Base-by-base conservation (phyloP, 2,113 vertebrate genomes). In the Phoxinus phoxinus region DNA sequence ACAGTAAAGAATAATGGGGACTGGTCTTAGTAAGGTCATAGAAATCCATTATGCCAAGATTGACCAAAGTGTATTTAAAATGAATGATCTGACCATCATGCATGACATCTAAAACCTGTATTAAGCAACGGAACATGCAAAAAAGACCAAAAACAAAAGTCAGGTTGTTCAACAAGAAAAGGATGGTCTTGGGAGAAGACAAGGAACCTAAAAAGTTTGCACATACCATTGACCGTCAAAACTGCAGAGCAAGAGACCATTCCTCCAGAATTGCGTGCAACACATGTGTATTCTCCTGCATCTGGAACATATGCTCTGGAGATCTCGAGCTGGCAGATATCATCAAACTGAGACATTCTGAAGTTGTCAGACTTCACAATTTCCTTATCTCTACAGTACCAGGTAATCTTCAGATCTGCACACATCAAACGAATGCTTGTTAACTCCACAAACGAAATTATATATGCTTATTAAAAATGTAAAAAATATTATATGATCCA, bases 291-390 rank as follows among this genome's bases (percentile, higher is more conserved):
- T 81, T 94, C 92, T 65, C 97, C 98, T 90, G 97, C 96, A 72
- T 97, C 96, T 65, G 95, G 92, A 32, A 91, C 92, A 71, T 94
- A 95, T 78, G 95, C 96, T 93, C 94, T 96, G 84, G 96, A 93
- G 77, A 99, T 96, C 86, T 97, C 97, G 89, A 99, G 85, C 74
- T 96, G 96, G 90, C 94, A 98, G 86, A 92, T 96, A 77, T 98
- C 96, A 92, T 96, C 98, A 91, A 94, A 96, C 7, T 96, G 97
- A 91, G 97, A 97, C 95, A 99, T 98, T 92, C 91, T 95, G 72
- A 97, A 97, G 92, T 95, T 94, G 0, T 96, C 92, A 0, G 97
- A 98, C 80, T 96, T 94, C 78, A 93, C 95, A 90, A 99, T 94
- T 93, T 98, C 96, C 91, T 93, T 96, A 87, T 97, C 95, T 84